Evolutionary conservation across 2,113 vertebrate species (phyloP), one percentile per base, ranked within the genome.

Genomic region (Urocitellus parryii): DNA sequence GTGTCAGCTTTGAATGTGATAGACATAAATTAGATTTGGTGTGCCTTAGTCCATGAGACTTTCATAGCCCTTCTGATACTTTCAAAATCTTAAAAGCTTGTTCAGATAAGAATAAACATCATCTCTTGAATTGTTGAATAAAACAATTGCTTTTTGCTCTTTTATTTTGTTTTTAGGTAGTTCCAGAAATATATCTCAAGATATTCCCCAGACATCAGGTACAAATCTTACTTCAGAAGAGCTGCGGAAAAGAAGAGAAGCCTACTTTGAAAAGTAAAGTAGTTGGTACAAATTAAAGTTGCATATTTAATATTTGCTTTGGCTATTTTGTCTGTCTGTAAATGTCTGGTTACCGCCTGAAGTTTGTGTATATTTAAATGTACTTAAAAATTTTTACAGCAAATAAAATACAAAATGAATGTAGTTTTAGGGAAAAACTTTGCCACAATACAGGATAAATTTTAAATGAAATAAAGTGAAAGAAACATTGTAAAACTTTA

Each of bases 251-350:
- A 99, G 99, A 97, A 99, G 99, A 98, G 99, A 99, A 98, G 99
- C 99, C 1, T 99, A 99, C 98, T 99, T 99, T 98, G 99, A 99
- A 98, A 99, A 99, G 99, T 99, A 99, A 98, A 98, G 98, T 98
- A 98, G 97, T 97, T 96, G 45, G 68, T 86, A 95, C 67, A 97
- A 95, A 94, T 97, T 97, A 96, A 97, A 97, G 93, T 82, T 97
- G 42, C 77, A 73, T 92, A 73, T 97, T 94, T 85, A 97, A 94
- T 92, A 77, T 96, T 72, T 94, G 24, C 65, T 12, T 10, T 96
- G 73, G 77, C 56, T 91, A 1, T 87, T 98, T 96, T 97, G 93
- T 97, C 92, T 90, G 25, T 97, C 79, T 95, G 22, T 70, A 74
- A 86, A 77, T 61, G 48, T 91, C 58, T 88, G 53, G 17, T 85